phyloP scores from a whole-genome alignment of 2,113 vertebrate genomes.

The Nyctereutes procyonoides region DNA sequence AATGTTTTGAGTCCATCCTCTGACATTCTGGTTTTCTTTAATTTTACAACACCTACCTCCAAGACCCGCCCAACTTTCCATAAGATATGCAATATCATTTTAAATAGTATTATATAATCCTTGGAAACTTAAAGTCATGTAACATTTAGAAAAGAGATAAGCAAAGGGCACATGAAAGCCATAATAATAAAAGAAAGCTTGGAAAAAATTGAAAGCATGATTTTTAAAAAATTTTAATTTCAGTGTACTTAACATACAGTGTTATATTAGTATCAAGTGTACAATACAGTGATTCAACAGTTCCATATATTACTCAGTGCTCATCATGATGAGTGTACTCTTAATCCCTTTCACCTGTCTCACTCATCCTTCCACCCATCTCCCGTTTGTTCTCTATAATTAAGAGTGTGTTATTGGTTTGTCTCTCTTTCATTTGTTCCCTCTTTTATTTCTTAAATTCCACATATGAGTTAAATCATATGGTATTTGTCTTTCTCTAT shows the following conservation, averaged over 20 bases:
- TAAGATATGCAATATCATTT: neutral
- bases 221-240: neutral
- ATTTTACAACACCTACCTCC: neutral
- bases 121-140: neutral
- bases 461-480: neutral
- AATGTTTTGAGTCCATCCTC: neutral
- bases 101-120: neutral
- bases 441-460: neutral
- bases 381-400: neutral
- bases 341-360: neutral
- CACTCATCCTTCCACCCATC: neutral
- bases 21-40: neutral
- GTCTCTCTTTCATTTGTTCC: neutral
- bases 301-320: neutral
- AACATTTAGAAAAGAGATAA: neutral
- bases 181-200: neutral
- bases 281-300: neutral
- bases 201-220: neutral
- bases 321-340: neutral
- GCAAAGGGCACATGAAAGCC: neutral
- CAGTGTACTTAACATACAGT: neutral
- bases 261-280: neutral
- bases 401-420: neutral
- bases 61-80: neutral
- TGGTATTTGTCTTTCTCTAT: neutral